These are phyloP conservation scores for Pandion haliaetus DNA, from an alignment of 2,113 vertebrate genomes.

Conservation along the genomic window DNA sequence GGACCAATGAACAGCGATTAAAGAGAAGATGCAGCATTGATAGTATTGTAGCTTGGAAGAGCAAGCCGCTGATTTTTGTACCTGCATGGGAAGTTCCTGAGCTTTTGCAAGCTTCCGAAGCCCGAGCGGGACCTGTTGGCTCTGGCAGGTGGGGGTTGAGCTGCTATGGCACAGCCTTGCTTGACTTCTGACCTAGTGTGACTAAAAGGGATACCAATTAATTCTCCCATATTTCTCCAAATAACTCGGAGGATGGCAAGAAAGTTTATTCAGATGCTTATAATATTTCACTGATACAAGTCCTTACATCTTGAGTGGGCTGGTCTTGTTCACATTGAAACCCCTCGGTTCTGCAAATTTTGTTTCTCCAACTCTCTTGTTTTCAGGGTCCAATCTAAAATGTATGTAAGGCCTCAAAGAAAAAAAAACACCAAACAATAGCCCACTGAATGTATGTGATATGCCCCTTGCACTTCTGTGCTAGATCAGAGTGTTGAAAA, in stretches of 20 bases:
- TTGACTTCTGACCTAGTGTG: not conserved
- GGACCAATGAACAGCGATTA: not conserved
- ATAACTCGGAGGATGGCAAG: not conserved
- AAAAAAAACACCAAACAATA: not conserved
- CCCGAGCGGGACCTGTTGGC: too few species aligned
- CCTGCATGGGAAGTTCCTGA: not conserved
- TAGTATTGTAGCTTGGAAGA: not conserved
- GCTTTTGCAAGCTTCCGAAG: not conserved
- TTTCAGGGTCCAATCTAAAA: not conserved
- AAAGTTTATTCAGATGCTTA: not conserved
- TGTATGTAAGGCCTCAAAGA: not conserved
- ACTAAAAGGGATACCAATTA: not conserved
- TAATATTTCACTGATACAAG: not conserved
- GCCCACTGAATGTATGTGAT: not conserved
- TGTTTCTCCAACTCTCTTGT: not conserved
- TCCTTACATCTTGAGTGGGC: not conserved
- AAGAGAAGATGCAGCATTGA: fast-evolving
- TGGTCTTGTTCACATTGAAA: not conserved
- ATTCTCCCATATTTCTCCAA: not conserved
- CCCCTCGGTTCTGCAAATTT: not conserved
- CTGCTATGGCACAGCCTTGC: not conserved
- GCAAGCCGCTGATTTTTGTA: not conserved
- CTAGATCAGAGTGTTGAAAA: not conserved
- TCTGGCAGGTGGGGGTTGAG: not conserved
- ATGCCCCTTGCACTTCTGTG: not conserved